Conservation (phyloP, 2,113 vertebrate species). For the Dipodomys stephensi region DNA sequence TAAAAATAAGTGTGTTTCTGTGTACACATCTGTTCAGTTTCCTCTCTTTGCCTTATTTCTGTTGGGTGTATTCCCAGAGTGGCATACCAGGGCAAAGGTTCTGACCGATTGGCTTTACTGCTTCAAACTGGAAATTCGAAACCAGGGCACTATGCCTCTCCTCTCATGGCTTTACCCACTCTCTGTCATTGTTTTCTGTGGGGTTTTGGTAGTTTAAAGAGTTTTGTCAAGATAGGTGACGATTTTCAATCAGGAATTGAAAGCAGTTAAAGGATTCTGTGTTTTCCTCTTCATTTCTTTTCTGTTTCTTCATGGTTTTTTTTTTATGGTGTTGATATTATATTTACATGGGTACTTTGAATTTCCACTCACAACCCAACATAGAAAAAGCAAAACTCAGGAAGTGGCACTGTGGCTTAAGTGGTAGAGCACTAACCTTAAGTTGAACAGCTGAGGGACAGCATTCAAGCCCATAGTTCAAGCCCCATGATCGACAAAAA, state of each 20-base stretch:
- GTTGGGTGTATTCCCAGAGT: background rate
- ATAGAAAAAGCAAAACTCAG: background rate
- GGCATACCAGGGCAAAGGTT: background rate
- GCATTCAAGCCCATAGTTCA: no score
- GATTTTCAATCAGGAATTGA: slow-evolving; percentile 34
- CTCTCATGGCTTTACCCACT: slow-evolving; percentile 2
- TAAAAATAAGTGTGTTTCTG: slow-evolving; percentile 59
- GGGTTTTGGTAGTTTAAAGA: slow-evolving; percentile 12
- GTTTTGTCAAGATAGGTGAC: background rate
- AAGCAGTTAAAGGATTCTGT: slow-evolving; percentile 13
- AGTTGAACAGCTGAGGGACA: no score
- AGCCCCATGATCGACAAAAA: no score
- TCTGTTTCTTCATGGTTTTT: background rate
- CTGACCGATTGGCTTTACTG: background rate
- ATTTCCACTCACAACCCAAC: background rate
- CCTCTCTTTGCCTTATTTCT: slow-evolving; percentile 52
- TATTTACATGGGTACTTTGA: slow-evolving; percentile 2
- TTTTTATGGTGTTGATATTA: background rate
- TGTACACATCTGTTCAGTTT: slow-evolving; percentile 53
- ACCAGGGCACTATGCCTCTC: background rate
- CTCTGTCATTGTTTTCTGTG: background rate
- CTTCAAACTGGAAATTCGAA: slow-evolving; percentile 18
- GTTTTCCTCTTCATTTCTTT: background rate
- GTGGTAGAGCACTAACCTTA: no score
- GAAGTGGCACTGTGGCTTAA: no score